Evolutionary conservation across 1,140 invertebrate genomes (phyloP).

Genomic region (Penaeus japonicus): DNA sequence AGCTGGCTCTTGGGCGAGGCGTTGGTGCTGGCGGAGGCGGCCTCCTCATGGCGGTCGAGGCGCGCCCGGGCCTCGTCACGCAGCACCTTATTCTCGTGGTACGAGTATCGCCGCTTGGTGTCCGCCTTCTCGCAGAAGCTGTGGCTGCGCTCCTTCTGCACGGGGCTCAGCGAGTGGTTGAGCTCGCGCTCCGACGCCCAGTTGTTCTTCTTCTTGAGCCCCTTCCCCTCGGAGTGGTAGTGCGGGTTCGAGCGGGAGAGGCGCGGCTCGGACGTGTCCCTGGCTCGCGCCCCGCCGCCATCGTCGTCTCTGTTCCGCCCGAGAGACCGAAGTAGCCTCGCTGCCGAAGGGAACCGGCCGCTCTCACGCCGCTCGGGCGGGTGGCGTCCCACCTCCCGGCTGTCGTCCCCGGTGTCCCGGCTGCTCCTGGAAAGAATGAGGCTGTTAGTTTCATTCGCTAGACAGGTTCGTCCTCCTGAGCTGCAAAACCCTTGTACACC

Average conservation of each 20-base stretch:
- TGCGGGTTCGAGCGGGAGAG: conserved; percentile 45
- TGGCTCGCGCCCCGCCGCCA: conserved; percentile 52
- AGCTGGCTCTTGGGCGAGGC: neutral
- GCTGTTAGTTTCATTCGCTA: no score
- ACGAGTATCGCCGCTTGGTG: conserved; percentile 53
- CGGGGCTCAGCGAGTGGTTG: conserved; percentile 21
- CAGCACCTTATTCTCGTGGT: conserved; percentile 57
- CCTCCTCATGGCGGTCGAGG: conserved; percentile 6
- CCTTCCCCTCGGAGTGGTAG: conserved; percentile 58
- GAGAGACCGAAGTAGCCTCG: conserved; percentile 53
- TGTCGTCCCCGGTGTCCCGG: conserved; percentile 43
- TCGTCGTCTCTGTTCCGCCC: conserved; percentile 59
- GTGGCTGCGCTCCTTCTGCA: conserved; percentile 60
- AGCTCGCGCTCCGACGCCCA: conserved; percentile 54
- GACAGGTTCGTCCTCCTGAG: no score
- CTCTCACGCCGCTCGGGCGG: conserved; percentile 55
- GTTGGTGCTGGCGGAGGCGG: neutral
- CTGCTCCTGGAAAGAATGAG: conserved; percentile 23
- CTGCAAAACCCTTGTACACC: no score
- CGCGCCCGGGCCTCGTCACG: conserved; percentile 50
- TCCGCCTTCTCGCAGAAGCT: conserved; percentile 62
- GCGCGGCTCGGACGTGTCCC: conserved; percentile 35
- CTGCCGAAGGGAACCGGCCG: conserved; percentile 56
- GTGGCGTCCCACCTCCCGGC: conserved; percentile 41
- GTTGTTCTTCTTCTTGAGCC: conserved; percentile 55